These are phyloP conservation scores for Pycnomerus fuliginosus DNA, from an alignment of 2,888 invertebrate species.

Conservation along the genomic window DNA sequence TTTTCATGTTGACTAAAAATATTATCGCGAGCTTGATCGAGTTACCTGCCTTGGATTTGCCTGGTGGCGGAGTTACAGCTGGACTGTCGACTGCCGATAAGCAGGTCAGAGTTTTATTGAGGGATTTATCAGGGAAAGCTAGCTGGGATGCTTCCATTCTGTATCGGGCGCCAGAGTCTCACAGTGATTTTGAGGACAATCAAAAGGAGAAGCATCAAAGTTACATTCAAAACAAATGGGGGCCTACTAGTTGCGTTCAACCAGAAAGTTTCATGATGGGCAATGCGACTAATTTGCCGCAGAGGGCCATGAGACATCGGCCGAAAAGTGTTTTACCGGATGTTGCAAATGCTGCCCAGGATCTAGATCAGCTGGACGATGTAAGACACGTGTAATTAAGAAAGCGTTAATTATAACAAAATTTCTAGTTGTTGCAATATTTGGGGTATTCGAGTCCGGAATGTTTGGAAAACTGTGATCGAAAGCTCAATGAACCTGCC, in stretches of 20 bases:
- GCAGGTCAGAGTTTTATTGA: conserved; percentile 75
- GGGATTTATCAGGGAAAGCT: conserved; percentile 91
- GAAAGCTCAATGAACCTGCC: conserved; percentile 77
- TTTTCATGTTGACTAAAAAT: conserved; percentile 81
- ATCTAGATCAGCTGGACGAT: conserved; percentile 90
- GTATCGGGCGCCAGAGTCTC: conserved; percentile 70
- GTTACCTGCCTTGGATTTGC: conserved; percentile 78
- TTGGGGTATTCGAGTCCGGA: conserved; percentile 92
- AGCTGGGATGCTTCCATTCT: conserved; percentile 95
- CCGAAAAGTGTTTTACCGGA: conserved; percentile 78
- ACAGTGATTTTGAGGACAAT: conserved; percentile 8
- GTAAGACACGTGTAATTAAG: no score
- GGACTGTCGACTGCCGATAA: conserved; percentile 78
- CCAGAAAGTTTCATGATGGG: conserved; percentile 46
- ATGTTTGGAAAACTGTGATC: conserved; percentile 66
- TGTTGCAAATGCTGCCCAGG: conserved; percentile 77
- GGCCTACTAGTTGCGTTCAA: conserved; percentile 38
- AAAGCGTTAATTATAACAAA: conserved; percentile 26
- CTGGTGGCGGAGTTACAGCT: conserved; percentile 74
- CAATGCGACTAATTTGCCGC: conserved; percentile 53
- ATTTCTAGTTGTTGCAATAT: conserved; percentile 76
- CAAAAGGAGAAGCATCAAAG: no score
- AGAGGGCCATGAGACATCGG: conserved; percentile 69
- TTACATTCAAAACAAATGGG: conserved; percentile 30
- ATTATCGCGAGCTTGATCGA: conserved; percentile 88